These are phyloP conservation scores for Serinus canaria DNA, from an alignment of 2,113 vertebrate species.

Conservation along the genomic window DNA sequence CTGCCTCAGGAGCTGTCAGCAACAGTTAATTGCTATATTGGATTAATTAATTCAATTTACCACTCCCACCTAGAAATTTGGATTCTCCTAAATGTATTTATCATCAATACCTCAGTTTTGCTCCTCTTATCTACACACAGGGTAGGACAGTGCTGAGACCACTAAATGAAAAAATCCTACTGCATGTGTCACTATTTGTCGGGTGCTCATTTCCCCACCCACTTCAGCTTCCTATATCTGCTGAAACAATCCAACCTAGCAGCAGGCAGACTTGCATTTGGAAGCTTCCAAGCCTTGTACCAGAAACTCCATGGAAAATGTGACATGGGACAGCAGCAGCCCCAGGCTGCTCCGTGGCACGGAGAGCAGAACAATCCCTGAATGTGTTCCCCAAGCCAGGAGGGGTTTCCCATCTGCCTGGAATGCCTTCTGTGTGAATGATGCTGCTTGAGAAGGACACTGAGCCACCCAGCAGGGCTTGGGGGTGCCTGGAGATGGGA, in stretches of 20 bases:
- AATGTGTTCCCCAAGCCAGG: not conserved
- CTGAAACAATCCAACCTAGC: not conserved
- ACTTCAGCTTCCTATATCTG: fast-evolving
- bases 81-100: not conserved
- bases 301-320: not conserved
- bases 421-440: not conserved
- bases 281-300: not conserved
- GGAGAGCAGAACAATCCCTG: slow-evolving; percentile 15
- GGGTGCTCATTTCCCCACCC: fast-evolving
- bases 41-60: not conserved
- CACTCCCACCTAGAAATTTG: not conserved
- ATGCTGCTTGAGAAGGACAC: not conserved
- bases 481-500: not conserved
- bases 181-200: fast-evolving
- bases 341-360: not conserved
- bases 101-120: not conserved
- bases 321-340: not conserved
- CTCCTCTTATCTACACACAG: not conserved
- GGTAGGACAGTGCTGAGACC: not conserved
- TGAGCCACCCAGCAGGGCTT: not conserved
- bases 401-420: not conserved
- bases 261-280: not conserved
- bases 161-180: not conserved
- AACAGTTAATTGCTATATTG: not conserved
- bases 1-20: not conserved